A percentile compares a stretch with the other conserved stretches of the same genome.
Evolutionary conservation across 1,140 invertebrate species (phyloP).

Genomic region (Eupeodes corollae): DNA sequence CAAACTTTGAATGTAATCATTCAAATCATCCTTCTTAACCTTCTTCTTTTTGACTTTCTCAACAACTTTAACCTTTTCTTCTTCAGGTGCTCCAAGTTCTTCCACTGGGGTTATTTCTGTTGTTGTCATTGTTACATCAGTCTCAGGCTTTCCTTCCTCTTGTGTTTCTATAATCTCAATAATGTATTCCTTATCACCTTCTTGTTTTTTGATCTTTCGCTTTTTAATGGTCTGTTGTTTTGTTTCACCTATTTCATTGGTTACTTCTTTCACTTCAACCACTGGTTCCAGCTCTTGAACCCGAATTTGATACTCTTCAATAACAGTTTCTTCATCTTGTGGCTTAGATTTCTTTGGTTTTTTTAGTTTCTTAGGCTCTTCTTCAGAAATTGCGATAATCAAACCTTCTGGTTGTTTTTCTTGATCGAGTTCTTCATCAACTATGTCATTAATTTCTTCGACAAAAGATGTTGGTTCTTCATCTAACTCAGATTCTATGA

Average conservation of each 20-base stretch:
- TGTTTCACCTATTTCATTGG: constrained; percentile 11
- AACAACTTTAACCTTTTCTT: constrained; percentile 13
- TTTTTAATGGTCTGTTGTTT: constrained; percentile 27
- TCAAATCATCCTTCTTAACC: constrained; percentile 5
- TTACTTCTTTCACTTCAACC: constrained; percentile 4
- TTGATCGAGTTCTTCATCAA: no score
- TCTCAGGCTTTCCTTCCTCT: constrained; percentile 30
- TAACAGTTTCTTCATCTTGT: no score
- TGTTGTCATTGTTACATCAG: constrained; percentile 29
- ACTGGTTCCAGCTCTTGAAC: constrained; percentile 17
- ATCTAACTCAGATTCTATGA: no score
- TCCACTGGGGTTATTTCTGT: constrained; percentile 14
- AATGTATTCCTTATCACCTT: constrained; percentile 37
- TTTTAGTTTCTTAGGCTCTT: no score
- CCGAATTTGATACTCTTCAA: constrained; percentile 2
- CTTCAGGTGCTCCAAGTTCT: constrained; percentile 10
- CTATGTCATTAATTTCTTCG: no score
- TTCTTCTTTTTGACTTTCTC: constrained; percentile 10
- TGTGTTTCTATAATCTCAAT: constrained; percentile 37
- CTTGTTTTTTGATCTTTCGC: constrained; percentile 25
- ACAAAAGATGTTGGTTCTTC: no score
- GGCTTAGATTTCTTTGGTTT: no score
- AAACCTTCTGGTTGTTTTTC: no score
- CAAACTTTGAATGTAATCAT: constrained; percentile 6
- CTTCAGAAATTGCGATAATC: no score